A percentile compares a stretch with the other conserved stretches of the same genome.
Evolutionary conservation across 2,888 invertebrate genomes (phyloP).

Genomic region (Lithophane socia): DNA sequence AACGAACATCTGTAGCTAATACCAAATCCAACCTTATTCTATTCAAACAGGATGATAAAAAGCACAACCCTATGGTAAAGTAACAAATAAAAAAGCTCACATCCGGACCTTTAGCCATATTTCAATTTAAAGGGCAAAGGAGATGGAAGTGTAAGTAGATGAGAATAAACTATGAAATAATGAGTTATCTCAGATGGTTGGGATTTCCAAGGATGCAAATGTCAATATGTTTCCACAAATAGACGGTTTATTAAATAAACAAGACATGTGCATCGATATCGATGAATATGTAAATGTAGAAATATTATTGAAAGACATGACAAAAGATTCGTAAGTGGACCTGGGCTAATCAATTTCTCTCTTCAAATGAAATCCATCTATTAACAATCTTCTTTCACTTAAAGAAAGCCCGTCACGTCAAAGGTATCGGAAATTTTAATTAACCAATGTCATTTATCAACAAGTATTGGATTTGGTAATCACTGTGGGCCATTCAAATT

Average conservation of each 20-base stretch:
- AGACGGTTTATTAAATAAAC: conserved; percentile 5
- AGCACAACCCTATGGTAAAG: conserved; percentile 79
- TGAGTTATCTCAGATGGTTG: conserved; percentile 29
- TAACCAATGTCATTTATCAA: conserved; percentile 84
- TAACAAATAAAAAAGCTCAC: conserved; percentile 74
- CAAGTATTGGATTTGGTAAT: conserved; percentile 82
- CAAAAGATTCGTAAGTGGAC: conserved; percentile 6
- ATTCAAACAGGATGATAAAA: conserved; percentile 84
- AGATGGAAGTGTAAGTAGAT: conserved; percentile 19
- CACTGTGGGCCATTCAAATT: conserved; percentile 82
- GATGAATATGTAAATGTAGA: neutral
- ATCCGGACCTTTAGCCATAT: conserved; percentile 77
- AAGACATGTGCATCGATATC: neutral
- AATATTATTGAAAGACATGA: neutral
- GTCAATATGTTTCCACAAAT: conserved; percentile 15
- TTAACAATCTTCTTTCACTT: conserved; percentile 33
- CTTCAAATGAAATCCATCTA: conserved; percentile 13
- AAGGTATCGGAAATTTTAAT: conserved; percentile 75
- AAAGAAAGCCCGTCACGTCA: conserved; percentile 50
- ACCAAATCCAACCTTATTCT: conserved; percentile 77
- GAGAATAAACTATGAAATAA: conserved; percentile 43
- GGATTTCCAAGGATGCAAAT: conserved; percentile 29
- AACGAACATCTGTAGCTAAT: conserved; percentile 81
- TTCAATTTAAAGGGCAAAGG: conserved; percentile 66
- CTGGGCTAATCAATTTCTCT: conserved; percentile 14